phyloP scores from a whole-genome alignment of 2,797 vertebrate species.

The Stomatorhinus walkeri region DNA sequence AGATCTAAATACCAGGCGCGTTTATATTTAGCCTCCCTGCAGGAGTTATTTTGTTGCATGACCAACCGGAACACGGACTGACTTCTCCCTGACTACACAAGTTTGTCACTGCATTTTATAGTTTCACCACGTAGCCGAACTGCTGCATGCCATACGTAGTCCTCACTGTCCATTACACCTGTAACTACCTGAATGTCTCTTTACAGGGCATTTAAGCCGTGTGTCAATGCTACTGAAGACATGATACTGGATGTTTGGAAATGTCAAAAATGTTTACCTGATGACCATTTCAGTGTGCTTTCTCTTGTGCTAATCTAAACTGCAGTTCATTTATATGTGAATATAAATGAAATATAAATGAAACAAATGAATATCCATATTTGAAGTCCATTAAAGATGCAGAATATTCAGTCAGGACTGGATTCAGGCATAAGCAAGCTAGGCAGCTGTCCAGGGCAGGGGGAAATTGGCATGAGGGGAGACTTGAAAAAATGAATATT shows the following conservation, averaged over 20 bases:
- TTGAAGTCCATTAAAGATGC: not conserved
- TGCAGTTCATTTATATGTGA: not conserved
- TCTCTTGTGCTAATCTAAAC: not conserved
- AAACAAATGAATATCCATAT: not conserved
- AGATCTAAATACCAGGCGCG: slow-evolving; percentile 36
- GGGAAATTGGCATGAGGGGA: not conserved
- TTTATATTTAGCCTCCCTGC: slow-evolving; percentile 51
- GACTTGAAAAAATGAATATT: not conserved
- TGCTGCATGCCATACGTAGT: not conserved
- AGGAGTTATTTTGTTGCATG: slow-evolving; percentile 51
- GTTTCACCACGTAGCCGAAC: slow-evolving; percentile 52
- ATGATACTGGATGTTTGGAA: not conserved
- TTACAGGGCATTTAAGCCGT: not conserved
- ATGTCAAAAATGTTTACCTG: not conserved
- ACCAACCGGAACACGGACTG: slow-evolving; percentile 54
- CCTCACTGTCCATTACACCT: not conserved
- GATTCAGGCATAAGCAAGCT: not conserved
- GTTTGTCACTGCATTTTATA: slow-evolving; percentile 65
- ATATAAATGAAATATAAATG: not conserved
- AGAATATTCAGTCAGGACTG: not conserved
- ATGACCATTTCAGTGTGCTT: not conserved
- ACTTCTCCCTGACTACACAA: slow-evolving; percentile 57
- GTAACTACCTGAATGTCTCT: not conserved
- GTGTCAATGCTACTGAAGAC: not conserved
- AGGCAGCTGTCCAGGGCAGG: not conserved